Percentiles rank a stretch among this genome's conserved stretches.
These are phyloP conservation scores for Spicauda simplicius DNA, from an alignment of 2,888 invertebrate species.

Conservation along the genomic window DNA sequence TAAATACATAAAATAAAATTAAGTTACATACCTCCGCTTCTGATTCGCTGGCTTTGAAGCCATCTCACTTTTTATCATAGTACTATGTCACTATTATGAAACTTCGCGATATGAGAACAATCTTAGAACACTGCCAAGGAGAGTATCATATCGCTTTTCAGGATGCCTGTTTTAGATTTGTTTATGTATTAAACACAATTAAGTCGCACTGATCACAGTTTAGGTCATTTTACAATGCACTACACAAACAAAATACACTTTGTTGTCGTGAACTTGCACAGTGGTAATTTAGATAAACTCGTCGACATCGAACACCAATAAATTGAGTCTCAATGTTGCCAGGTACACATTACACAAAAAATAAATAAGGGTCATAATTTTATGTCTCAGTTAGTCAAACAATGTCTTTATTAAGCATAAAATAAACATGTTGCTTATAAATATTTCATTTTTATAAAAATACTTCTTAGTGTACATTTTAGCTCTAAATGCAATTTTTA, in stretches of 20 bases:
- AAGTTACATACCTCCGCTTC: constrained; percentile 87
- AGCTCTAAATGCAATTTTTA: too few species aligned
- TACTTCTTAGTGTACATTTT: too few species aligned
- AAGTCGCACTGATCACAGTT: constrained; percentile 70
- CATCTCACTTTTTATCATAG: constrained; percentile 71
- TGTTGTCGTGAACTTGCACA: constrained; percentile 74
- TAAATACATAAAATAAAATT: constrained; percentile 14
- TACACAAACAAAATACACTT: constrained; percentile 74
- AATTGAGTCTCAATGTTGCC: constrained; percentile 16
- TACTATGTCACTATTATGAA: constrained; percentile 66
- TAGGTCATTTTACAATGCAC: constrained; percentile 80
- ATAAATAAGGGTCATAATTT: neutral
- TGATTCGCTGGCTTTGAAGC: constrained; percentile 86
- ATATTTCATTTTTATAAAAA: too few species aligned
- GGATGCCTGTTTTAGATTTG: constrained; percentile 58
- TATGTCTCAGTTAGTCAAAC: too few species aligned
- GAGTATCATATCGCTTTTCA: constrained; percentile 81
- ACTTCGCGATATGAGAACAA: constrained; percentile 80
- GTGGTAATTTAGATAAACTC: constrained; percentile 46
- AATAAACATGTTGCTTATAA: too few species aligned
- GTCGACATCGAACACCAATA: constrained; percentile 3
- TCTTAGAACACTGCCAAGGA: constrained; percentile 86
- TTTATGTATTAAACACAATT: constrained; percentile 59
- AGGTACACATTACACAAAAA: neutral
- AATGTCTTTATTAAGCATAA: too few species aligned